Percentiles rank a stretch among this genome's conserved stretches.
phyloP scores from a whole-genome alignment of 2,888 invertebrate genomes.

The Ligdia adustata region DNA sequence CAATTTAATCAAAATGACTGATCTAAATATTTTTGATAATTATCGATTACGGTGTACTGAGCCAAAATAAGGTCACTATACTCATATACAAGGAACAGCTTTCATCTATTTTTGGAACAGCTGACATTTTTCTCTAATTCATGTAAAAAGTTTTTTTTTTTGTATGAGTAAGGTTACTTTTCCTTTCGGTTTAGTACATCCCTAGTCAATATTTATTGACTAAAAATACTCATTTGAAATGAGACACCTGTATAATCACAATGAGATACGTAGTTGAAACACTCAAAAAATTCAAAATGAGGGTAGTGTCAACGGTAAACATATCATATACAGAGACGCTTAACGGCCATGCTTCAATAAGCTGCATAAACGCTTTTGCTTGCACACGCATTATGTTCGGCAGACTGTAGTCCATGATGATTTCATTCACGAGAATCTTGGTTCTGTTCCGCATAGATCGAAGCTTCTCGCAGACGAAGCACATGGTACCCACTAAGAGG shows the following conservation, averaged over 20 bases:
- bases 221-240: too few relatives aligned
- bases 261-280: slow-evolving; percentile 68
- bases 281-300: slow-evolving; percentile 66
- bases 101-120: too few relatives aligned
- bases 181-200: too few relatives aligned
- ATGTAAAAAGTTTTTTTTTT: too few relatives aligned
- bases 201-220: too few relatives aligned
- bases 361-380: slow-evolving; percentile 64
- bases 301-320: slow-evolving; percentile 62
- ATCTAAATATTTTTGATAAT: too few relatives aligned
- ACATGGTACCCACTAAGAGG: slow-evolving; percentile 50
- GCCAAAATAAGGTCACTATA: too few relatives aligned
- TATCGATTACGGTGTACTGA: too few relatives aligned
- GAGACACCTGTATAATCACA: slow-evolving; percentile 63
- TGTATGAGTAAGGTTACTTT: too few relatives aligned
- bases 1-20: too few relatives aligned
- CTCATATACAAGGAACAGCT: too few relatives aligned
- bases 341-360: slow-evolving; percentile 61
- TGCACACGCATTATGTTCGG: slow-evolving; percentile 56
- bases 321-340: slow-evolving; percentile 57
- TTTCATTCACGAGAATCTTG: slow-evolving; percentile 56
- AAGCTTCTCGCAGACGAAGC: slow-evolving; percentile 55
- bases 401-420: slow-evolving; percentile 65
- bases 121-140: too few relatives aligned
- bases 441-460: slow-evolving; percentile 48